Conservation (phyloP, 1,140 invertebrate genomes). For the Neomicropteryx cornuta region DNA sequence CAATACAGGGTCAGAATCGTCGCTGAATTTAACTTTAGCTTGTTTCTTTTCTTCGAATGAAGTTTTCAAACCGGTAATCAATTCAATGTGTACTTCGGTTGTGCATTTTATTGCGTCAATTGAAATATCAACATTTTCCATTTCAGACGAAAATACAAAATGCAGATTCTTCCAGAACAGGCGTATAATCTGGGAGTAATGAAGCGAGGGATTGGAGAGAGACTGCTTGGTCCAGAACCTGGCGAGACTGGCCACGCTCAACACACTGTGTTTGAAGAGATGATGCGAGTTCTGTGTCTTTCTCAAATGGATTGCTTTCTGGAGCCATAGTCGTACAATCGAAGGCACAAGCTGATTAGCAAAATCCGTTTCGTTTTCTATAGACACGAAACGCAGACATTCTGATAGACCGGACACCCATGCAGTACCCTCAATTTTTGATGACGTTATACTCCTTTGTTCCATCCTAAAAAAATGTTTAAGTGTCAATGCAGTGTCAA, state of each 20-base stretch:
- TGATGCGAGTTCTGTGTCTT: slow-evolving; percentile 10
- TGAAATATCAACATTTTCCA: slow-evolving; percentile 18
- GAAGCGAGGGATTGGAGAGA: slow-evolving; percentile 12
- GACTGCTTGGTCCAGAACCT: slow-evolving; percentile 14
- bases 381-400: slow-evolving; percentile 53
- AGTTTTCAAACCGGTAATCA: slow-evolving; percentile 21
- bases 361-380: slow-evolving; percentile 29
- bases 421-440: slow-evolving; percentile 46
- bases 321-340: slow-evolving; percentile 10
- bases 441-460: slow-evolving; percentile 36
- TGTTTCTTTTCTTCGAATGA: slow-evolving; percentile 17
- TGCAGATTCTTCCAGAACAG: slow-evolving; percentile 42
- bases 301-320: slow-evolving; percentile 6
- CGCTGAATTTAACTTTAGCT: slow-evolving; percentile 24
- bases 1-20: slow-evolving; percentile 9
- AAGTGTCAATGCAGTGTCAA: too few species aligned
- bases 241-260: slow-evolving; percentile 7
- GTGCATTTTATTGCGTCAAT: slow-evolving; percentile 15
- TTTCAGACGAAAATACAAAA: slow-evolving; percentile 26
- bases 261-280: slow-evolving; percentile 9
- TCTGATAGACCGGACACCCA: slow-evolving; percentile 55
- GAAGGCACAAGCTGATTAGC: slow-evolving; percentile 6
- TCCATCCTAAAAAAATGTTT: slow-evolving; percentile 39
- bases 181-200: slow-evolving; percentile 33
- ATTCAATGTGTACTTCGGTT: slow-evolving; percentile 20